Percentiles rank a stretch among this genome's conserved stretches.
Evolutionary conservation across 1,140 invertebrate genomes (phyloP).

Genomic region (Lepidotrigona ventralis): DNA sequence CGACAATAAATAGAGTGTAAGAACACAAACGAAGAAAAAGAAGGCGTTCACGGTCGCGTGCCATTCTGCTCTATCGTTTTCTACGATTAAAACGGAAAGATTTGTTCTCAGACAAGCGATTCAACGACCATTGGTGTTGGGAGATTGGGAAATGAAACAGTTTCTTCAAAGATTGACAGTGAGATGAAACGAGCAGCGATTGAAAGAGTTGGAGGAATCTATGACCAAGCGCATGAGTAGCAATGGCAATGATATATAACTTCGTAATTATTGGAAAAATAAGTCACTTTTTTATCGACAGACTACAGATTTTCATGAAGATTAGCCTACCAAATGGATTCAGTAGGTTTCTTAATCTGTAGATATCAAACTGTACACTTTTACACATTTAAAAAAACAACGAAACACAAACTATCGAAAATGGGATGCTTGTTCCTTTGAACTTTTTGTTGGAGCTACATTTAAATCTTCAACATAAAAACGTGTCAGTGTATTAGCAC

Average conservation of each 20-base stretch:
- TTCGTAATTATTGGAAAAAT: not conserved
- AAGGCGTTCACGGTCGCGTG: slow-evolving; percentile 2
- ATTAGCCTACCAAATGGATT: too few relatives aligned
- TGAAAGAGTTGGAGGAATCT: slow-evolving; percentile 41
- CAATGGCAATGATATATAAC: not conserved
- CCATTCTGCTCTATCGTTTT: slow-evolving; percentile 17
- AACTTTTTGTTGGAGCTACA: too few relatives aligned
- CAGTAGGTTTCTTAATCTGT: not conserved
- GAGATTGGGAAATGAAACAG: not conserved
- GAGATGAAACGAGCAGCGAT: slow-evolving; percentile 11
- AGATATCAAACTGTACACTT: too few relatives aligned
- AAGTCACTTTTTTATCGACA: not conserved
- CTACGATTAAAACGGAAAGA: slow-evolving; percentile 33
- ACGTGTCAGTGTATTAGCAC: too few relatives aligned
- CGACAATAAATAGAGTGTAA: slow-evolving; percentile 14
- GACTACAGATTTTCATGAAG: not conserved
- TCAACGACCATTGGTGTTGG: not conserved
- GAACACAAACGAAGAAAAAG: not conserved
- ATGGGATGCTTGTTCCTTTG: too few relatives aligned
- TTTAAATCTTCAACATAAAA: too few relatives aligned
- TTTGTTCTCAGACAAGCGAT: slow-evolving; percentile 48
- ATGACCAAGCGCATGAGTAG: not conserved
- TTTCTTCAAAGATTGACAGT: not conserved
- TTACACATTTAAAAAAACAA: too few relatives aligned
- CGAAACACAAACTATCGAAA: too few relatives aligned